phyloP scores from a whole-genome alignment of 2,888 invertebrate genomes.

The Platypus cylindrus region DNA sequence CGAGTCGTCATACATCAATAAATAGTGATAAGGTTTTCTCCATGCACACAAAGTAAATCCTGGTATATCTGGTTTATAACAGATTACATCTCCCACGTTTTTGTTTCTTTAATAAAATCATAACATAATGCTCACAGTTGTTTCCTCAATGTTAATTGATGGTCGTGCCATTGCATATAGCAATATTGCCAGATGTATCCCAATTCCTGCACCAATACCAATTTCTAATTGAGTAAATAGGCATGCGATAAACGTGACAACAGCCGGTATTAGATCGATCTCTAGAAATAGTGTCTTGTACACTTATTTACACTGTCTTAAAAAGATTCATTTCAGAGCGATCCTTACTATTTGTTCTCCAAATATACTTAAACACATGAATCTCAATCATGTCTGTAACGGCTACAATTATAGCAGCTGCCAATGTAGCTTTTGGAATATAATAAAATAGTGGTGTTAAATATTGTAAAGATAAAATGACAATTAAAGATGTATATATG shows the following conservation, averaged over 20 bases:
- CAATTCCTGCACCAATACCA: conserved; percentile 53
- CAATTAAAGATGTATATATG: conserved; percentile 45
- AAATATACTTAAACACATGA: conserved; percentile 49
- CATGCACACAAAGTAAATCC: no score
- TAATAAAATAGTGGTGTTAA: conserved; percentile 54
- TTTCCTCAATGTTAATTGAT: conserved; percentile 44
- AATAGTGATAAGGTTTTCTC: no score
- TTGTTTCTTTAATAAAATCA: not conserved
- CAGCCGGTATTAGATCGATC: conserved; percentile 51
- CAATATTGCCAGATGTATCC: conserved; percentile 47
- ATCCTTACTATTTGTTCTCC: conserved; percentile 50
- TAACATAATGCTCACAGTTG: conserved; percentile 41
- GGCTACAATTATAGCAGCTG: conserved; percentile 59
- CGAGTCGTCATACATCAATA: no score
- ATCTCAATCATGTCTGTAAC: conserved; percentile 57
- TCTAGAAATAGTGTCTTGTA: conserved; percentile 48
- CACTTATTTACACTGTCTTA: no score
- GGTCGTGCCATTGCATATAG: conserved; percentile 51
- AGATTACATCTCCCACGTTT: not conserved
- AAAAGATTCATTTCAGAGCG: no score
- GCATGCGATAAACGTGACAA: conserved; percentile 51
- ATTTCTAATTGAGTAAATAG: conserved; percentile 51
- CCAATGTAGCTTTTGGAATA: conserved; percentile 51
- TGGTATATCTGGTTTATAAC: no score
- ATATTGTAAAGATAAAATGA: conserved; percentile 41